Conservation (phyloP, 2,113 vertebrate genomes). For the Grus americana region DNA sequence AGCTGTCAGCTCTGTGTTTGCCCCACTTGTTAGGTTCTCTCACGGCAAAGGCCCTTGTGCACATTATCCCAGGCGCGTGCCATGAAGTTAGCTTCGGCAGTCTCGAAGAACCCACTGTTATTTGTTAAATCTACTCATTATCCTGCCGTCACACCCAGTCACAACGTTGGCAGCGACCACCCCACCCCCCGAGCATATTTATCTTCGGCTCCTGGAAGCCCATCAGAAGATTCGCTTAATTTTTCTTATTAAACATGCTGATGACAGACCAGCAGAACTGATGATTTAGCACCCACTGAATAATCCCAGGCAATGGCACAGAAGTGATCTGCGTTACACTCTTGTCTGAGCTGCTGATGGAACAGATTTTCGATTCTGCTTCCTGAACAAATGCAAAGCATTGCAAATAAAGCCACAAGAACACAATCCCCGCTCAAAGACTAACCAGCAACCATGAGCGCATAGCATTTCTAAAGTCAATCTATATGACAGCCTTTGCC, state of each 20-base stretch:
- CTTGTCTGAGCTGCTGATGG: constrained; percentile 8
- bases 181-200: not conserved
- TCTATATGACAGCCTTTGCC: not conserved
- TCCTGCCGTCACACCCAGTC: not conserved
- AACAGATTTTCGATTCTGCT: constrained; percentile 20
- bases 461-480: not conserved
- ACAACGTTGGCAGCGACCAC: not conserved
- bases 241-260: not conserved
- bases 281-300: not conserved
- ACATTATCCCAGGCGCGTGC: rapidly evolving
- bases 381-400: constrained; percentile 12
- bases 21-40: too few species aligned
- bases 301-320: constrained; percentile 2
- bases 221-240: not conserved
- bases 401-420: not conserved
- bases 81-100: not conserved
- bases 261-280: not conserved
- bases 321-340: not conserved
- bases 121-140: not conserved
- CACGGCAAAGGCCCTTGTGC: not conserved
- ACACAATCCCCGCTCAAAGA: not conserved
- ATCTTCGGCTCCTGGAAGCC: not conserved
- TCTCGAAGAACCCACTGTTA: not conserved
- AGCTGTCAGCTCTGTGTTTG: not conserved
- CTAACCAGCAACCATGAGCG: not conserved